Evolutionary conservation across 1,140 invertebrate species (phyloP), one percentile per base, ranked within the genome.

Genomic region (Heliconius congener): DNA sequence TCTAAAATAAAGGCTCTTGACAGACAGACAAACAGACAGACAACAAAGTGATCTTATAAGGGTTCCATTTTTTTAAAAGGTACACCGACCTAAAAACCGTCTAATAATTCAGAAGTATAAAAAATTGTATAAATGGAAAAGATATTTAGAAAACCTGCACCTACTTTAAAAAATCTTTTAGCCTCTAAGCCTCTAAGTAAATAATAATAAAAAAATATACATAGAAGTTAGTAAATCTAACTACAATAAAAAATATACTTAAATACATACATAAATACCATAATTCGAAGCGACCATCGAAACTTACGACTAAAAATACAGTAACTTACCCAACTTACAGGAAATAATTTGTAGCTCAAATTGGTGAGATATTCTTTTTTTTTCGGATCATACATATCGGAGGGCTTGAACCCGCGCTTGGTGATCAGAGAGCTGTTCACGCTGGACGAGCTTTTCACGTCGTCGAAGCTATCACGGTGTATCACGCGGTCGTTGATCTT

Each of bases 291-390:
- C 80, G 16, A 81, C 88, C 87, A 85, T 88, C 87, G 87, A 92
- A 94, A 90, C 91, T 82, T 87, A 84, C 37, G 73, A 81, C 81
- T 87, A 86, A 87, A 83, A 77, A 78, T 86, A 60, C 76, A 82
- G 60, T 37, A 82, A 96, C 96, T 96, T 95, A 97, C 96, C 96
- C 97, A 96, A 89, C 96, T 96, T 94, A 97, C 95, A 95, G 97
- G 97, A 88, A 97, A 96, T 88, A 98, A 96, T 90, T 96, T 96
- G 84, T 96, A 95, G 82, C 97, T 97, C 82, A 98, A 95, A 86
- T 96, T 96, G 77, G 97, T 96, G 74, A 98, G 95, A 92, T 98
- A 97, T 84, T 97, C 96, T 87, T 96, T 96, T 92, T 98, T 98
- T 71, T 95, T 93, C 1, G 97, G 97, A 91, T 98, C 97, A 91